Percentiles rank a stretch among this genome's conserved stretches.
Conservation (phyloP, 1,140 invertebrate genomes). For the Lordiphosa mommai region DNA sequence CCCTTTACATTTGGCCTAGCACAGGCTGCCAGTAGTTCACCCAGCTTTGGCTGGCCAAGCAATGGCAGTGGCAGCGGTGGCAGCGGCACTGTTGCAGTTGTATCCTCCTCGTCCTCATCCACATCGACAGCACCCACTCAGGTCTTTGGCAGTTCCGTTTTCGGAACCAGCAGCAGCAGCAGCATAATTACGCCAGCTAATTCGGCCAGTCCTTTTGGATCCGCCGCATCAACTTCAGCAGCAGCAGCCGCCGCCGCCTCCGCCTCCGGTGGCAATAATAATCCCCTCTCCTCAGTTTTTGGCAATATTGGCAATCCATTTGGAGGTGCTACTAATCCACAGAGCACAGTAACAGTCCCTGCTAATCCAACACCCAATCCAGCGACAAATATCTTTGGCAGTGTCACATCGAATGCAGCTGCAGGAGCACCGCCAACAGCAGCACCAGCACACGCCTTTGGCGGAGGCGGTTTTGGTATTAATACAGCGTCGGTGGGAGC, state of each 20-base stretch:
- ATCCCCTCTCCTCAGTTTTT: conserved; percentile 1
- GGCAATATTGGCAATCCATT: conserved; percentile 27
- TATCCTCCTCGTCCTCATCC: neutral
- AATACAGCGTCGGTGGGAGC: conserved; percentile 16
- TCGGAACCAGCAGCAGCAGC: conserved; percentile 4
- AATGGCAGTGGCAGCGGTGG: neutral
- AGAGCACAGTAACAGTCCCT: conserved; percentile 10
- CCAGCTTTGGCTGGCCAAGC: conserved; percentile 19
- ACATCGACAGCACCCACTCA: neutral
- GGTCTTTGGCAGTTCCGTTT: conserved; percentile 20
- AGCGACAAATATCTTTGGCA: conserved; percentile 33
- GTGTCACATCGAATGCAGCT: neutral
- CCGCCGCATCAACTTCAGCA: conserved; percentile 7
- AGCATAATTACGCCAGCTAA: conserved; percentile 9
- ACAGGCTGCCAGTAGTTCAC: neutral
- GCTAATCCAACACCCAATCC: conserved; percentile 2
- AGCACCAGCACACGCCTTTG: conserved; percentile 4
- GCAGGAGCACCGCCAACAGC: conserved; percentile 9
- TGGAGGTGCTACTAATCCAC: conserved; percentile 1
- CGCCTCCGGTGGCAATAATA: neutral
- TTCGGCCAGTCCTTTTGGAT: conserved; percentile 27
- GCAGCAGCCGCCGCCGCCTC: conserved; percentile 10
- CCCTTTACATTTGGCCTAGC: conserved; percentile 2
- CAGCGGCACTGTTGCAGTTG: neutral
- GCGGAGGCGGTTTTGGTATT: conserved; percentile 10